Evolutionary conservation across 2,797 vertebrate species (phyloP), one percentile per base, ranked within the genome.

Genomic region (Spheniscus humboldti): DNA sequence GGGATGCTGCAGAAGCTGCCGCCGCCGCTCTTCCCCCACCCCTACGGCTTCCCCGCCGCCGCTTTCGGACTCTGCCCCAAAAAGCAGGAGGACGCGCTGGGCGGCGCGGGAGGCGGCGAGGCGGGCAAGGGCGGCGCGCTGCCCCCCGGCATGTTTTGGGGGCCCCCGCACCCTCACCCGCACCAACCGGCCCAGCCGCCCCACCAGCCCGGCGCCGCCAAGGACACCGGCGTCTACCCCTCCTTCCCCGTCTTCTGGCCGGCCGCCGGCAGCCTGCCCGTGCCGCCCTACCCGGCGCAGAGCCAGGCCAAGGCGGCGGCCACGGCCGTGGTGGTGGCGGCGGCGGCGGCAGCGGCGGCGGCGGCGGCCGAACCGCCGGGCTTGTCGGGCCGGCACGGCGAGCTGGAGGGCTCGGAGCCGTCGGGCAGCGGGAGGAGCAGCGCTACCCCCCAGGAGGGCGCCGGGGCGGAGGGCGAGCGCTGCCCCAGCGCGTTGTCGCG

Each of bases 171-270:
- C 11, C 96, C 92, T 0, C 98, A 55, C 53, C 97, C 22, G 81
- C 97, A 27, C 87, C 98, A 59, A 60, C 97, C 92, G 93, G 97
- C 78, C 60, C 98, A 82, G 50, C 98, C 98, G 7, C 98, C 98
- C 81, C 79, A 96, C 98, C 98, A 7, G 96, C 97, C 80, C 1
- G 97, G 97, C 6, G 97, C 99, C 0, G 98, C 98, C 80, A 98
- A 98, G 6, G 99, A 99, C 94, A 95, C 98, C 97, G 97, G 98
- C 1, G 98, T 99, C 45, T 99, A 99, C 91, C 99, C 99, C 1
- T 98, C 99, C 2, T 99, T 99, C 96, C 99, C 99, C 27, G 98
- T 99, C 97, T 99, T 99, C 93, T 99, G 99, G 99, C 99, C 99
- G 10, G 97, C 99, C 18, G 98, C 99, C 1, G 98, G 99, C n/a